Base-by-base conservation (phyloP, 2,797 vertebrate genomes). In the Poecilia velifera region DNA sequence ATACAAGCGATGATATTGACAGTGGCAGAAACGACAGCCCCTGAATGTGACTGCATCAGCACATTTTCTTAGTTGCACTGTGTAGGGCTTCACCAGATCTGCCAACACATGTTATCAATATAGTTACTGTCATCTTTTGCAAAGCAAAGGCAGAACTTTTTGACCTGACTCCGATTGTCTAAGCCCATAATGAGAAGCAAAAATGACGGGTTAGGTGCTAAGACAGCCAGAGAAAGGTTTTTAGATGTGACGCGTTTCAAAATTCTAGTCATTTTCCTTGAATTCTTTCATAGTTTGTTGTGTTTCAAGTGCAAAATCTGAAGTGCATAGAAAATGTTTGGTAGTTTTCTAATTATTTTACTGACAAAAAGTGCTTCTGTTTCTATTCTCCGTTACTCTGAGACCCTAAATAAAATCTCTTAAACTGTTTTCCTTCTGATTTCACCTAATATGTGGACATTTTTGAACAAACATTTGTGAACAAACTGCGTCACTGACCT, bases 71-170 rank as follows among this genome's bases (percentile, higher is more conserved):
- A 41, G 46, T 62, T 57, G 62, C 51, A 73, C 76, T 18, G 43
- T 46, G 75, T 18, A 22, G 74, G 41, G 76, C 73, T 88, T 82
- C 83, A 86, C 66, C 83, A 77, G 41, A 86, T 89, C 68, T 74
- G 6, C 80, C 7, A 74, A 87, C 88, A 90, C 49, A 72, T 93
- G 90, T 79, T 85, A 83, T 71, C 36, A 39, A 88, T 90, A 87
- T 13, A 86, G 25, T 79, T 31, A 2, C 72, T 80, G 75, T 86
- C 84, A 83, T 89, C 71, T 78, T 0, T 39, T 81, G 78, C 43
- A 72, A 90, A 87, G 91, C 83, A 91, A 90, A 86, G 72, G 49
- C 76, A 74, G 51, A 49, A 73, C 39, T 72, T 86, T 89, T 81
- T 89, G 81, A 93, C 87, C 66, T 25, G 83, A 80, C 68, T 76